Evolutionary conservation across 64 coral and sea anemone species (phyloP).

Genomic region (Porites lutea): DNA sequence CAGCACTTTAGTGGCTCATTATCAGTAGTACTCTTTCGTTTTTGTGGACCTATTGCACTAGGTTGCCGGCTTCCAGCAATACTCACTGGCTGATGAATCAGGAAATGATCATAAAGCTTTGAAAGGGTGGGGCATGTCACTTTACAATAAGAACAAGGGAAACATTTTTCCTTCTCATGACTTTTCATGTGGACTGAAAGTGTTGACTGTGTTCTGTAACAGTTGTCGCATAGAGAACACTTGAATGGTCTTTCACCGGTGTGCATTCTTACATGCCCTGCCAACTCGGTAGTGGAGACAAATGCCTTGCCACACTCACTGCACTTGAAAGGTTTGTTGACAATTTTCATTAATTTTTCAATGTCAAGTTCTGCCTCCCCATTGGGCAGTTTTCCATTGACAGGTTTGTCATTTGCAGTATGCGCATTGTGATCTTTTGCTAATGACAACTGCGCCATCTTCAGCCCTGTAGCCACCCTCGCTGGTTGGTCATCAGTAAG

Average conservation of each 20-base stretch:
- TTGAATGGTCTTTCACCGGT: slow-evolving; percentile 53
- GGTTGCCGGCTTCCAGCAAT: neutral
- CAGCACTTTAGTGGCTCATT: slow-evolving; percentile 33
- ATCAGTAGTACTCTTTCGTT: neutral
- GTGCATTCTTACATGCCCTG: slow-evolving; percentile 47
- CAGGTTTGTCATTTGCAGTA: neutral
- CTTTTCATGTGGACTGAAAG: slow-evolving; percentile 42
- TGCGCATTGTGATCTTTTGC: neutral
- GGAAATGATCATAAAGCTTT: slow-evolving; percentile 28
- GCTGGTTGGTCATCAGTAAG: neutral
- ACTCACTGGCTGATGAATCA: neutral
- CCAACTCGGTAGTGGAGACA: slow-evolving; percentile 43
- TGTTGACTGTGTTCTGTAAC: slow-evolving; percentile 37
- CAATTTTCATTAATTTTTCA: slow-evolving; percentile 44
- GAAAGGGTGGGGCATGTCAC: slow-evolving; percentile 32
- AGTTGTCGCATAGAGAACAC: slow-evolving; percentile 34
- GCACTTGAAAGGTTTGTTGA: slow-evolving; percentile 50
- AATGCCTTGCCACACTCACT: slow-evolving; percentile 39
- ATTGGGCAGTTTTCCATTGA: neutral
- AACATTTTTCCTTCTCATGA: slow-evolving; percentile 8
- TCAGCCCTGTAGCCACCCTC: slow-evolving; percentile 1
- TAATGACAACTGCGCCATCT: slow-evolving; percentile 35
- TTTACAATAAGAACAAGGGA: slow-evolving; percentile 31
- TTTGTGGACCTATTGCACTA: neutral
- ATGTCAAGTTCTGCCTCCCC: slow-evolving; percentile 33